A percentile compares a stretch with the other conserved stretches of the same genome.
phyloP scores from a whole-genome alignment of 2,797 vertebrate genomes.

The Pachyuromys duprasi region DNA sequence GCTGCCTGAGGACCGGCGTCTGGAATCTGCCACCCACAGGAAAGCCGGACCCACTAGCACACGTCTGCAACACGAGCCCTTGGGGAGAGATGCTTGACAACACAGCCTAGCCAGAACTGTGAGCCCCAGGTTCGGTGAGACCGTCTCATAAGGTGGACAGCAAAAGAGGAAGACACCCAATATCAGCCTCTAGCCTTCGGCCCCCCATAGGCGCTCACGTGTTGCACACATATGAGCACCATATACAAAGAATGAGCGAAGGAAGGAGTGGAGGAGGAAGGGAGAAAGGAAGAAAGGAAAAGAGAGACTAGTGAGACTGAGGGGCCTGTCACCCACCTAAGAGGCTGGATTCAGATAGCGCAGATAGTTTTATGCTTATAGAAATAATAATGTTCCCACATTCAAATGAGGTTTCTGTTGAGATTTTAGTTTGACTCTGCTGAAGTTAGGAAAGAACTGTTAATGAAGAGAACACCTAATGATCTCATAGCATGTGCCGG shows the following conservation, averaged over 20 bases:
- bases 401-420: constrained; percentile 17
- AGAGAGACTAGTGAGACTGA: background rate
- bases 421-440: constrained; percentile 23
- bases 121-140: background rate
- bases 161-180: background rate
- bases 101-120: background rate
- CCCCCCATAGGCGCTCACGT: background rate
- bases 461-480: background rate
- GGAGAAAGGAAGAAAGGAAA: background rate
- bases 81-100: background rate
- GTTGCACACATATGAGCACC: background rate
- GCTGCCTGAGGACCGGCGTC: background rate
- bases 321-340: background rate
- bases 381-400: background rate
- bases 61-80: background rate
- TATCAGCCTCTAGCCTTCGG: background rate
- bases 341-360: background rate
- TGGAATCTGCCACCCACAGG: background rate
- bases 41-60: background rate
- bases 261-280: background rate
- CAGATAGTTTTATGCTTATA: background rate
- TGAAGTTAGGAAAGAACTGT: background rate
- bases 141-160: background rate
- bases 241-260: background rate
- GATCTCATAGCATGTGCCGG: background rate